Conservation (phyloP, 2,888 invertebrate genomes). For the Drosophila phalerata region DNA sequence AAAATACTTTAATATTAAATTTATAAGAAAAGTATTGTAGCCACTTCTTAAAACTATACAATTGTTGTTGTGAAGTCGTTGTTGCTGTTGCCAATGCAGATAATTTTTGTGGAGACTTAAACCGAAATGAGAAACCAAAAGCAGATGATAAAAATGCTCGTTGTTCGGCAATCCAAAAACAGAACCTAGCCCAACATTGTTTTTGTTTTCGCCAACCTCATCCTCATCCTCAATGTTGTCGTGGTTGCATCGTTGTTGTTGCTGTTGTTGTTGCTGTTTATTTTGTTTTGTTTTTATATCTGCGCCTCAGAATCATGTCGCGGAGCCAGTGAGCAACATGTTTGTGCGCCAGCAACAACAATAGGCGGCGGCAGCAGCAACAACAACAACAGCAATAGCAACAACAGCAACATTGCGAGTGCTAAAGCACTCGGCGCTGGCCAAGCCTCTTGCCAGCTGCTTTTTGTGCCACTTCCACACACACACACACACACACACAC, state of each 20-base stretch:
- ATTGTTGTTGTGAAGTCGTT: slow-evolving; percentile 32
- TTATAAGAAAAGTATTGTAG: background rate
- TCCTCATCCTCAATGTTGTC: slow-evolving; percentile 27
- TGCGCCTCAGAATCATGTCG: slow-evolving; percentile 78
- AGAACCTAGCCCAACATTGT: slow-evolving; percentile 74
- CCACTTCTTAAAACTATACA: background rate
- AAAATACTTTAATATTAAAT: too few species aligned
- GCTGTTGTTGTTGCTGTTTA: slow-evolving; percentile 32
- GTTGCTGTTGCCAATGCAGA: slow-evolving; percentile 2
- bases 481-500: slow-evolving; percentile 27
- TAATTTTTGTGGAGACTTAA: slow-evolving; percentile 32
- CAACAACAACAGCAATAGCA: slow-evolving; percentile 19
- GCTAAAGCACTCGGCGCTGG: slow-evolving; percentile 70
- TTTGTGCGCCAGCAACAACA: slow-evolving; percentile 58
- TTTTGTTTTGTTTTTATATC: slow-evolving; percentile 60
- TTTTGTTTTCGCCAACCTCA: slow-evolving; percentile 56
- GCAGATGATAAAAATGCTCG: slow-evolving; percentile 70
- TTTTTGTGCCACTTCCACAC: slow-evolving; percentile 66
- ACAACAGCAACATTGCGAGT: slow-evolving; percentile 59
- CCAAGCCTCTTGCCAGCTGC: slow-evolving; percentile 69
- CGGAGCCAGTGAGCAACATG: slow-evolving; percentile 79
- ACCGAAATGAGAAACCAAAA: slow-evolving; percentile 51
- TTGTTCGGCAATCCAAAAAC: slow-evolving; percentile 49
- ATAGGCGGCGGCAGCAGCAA: slow-evolving; percentile 44
- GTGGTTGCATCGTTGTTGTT: slow-evolving; percentile 37